phyloP scores from a whole-genome alignment of 2,888 invertebrate genomes.

The Criorhina ranunculi region DNA sequence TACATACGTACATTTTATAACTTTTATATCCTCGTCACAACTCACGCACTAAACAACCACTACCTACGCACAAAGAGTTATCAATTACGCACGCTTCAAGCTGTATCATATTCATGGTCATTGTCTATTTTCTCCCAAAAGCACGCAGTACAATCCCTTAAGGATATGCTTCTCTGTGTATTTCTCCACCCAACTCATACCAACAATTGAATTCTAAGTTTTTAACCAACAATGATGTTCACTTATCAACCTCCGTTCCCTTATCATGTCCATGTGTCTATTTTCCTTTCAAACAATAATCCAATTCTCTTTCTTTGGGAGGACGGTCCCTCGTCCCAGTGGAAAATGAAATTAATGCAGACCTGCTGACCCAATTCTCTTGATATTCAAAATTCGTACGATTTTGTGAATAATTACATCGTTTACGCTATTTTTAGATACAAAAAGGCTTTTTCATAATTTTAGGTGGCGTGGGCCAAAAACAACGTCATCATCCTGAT shows the following conservation, averaged over 20 bases:
- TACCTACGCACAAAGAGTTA: constrained; percentile 7
- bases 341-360: constrained; percentile 14
- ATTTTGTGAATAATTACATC: constrained; percentile 44
- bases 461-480: not conserved
- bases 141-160: not conserved
- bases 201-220: constrained; percentile 4
- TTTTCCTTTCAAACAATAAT: constrained; percentile 9
- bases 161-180: not conserved
- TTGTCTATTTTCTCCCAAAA: not conserved
- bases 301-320: not conserved
- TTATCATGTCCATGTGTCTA: constrained; percentile 10
- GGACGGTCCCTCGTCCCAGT: not conserved
- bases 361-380: constrained; percentile 43
- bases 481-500: constrained; percentile 6
- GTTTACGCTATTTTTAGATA: constrained; percentile 27
- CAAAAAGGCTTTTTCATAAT: constrained; percentile 1
- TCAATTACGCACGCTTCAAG: constrained; percentile 5
- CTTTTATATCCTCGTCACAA: not conserved
- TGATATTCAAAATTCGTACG: constrained; percentile 42
- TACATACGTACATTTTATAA: too few relatives aligned
- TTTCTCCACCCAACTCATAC: not conserved
- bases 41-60: not conserved
- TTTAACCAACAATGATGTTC: not conserved
- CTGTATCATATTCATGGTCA: constrained; percentile 10
- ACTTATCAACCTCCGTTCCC: constrained; percentile 1